These are phyloP conservation scores for Philopedon plagiatum DNA, from an alignment of 2,888 invertebrate genomes.

Conservation along the genomic window DNA sequence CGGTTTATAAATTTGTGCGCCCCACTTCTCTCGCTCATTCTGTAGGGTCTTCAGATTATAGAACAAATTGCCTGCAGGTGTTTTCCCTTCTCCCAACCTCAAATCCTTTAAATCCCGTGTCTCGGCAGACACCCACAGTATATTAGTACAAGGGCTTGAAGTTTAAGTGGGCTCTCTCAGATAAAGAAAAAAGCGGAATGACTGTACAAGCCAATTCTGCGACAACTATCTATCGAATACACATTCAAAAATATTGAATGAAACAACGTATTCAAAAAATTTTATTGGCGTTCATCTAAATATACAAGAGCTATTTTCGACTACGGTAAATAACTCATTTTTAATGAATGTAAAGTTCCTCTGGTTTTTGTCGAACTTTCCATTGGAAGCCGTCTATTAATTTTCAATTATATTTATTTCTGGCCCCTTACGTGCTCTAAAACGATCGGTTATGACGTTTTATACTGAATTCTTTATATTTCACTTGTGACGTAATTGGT, in stretches of 20 bases:
- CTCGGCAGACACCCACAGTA: no score
- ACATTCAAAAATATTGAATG: slow-evolving; percentile 16
- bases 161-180: no score
- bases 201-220: background rate
- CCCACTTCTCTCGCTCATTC: no score
- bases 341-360: slow-evolving; percentile 22
- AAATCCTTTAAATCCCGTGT: no score
- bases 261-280: slow-evolving; percentile 12
- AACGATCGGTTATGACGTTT: background rate
- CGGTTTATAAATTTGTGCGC: no score
- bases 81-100: no score
- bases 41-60: no score
- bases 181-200: no score
- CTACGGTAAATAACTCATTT: slow-evolving; percentile 27
- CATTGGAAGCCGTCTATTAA: slow-evolving; percentile 6
- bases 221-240: background rate
- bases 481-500: no score
- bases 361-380: slow-evolving; percentile 30
- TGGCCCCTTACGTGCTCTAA: background rate
- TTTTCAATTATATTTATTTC: background rate
- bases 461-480: background rate
- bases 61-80: no score
- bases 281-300: slow-evolving; percentile 27
- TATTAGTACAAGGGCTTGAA: no score
- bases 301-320: slow-evolving; percentile 30